Conservation (phyloP, 2,113 vertebrate genomes). For the Fukomys damarensis region DNA sequence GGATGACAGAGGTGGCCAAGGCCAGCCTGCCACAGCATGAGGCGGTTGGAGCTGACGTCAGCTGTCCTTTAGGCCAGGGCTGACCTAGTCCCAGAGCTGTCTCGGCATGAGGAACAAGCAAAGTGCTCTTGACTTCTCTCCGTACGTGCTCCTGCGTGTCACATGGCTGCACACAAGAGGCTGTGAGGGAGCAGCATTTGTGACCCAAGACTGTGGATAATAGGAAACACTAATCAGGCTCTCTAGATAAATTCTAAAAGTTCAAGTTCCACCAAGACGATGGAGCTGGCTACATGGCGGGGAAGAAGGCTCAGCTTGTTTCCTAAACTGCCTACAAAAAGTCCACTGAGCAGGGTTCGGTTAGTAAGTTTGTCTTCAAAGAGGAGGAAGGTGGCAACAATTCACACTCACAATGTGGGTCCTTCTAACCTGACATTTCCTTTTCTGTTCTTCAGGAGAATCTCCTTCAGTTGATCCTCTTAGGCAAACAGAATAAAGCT, state of each 20-base stretch:
- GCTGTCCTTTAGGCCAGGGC: slow-evolving; percentile 6
- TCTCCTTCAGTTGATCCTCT: slow-evolving; percentile 51
- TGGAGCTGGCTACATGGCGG: background rate
- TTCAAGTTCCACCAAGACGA: background rate
- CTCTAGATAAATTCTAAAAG: background rate
- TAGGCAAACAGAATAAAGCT: slow-evolving; percentile 77
- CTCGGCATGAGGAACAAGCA: slow-evolving; percentile 29
- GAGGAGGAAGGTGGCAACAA: slow-evolving; percentile 5
- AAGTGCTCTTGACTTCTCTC: background rate
- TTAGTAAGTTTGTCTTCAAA: background rate
- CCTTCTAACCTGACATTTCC: slow-evolving; percentile 59
- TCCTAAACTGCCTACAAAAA: background rate
- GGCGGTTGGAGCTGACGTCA: slow-evolving; percentile 35
- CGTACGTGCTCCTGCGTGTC: slow-evolving; percentile 42
- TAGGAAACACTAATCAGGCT: slow-evolving; percentile 68
- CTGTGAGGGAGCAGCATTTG: slow-evolving; percentile 47
- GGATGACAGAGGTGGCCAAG: background rate
- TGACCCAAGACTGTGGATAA: slow-evolving; percentile 48
- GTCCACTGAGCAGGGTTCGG: background rate
- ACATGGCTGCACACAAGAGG: slow-evolving; percentile 64
- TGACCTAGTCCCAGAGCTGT: slow-evolving; percentile 26
- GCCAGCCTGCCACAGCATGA: slow-evolving; percentile 42
- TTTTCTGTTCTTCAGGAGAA: slow-evolving; percentile 65
- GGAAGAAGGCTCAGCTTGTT: background rate
- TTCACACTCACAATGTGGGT: slow-evolving; percentile 5